A percentile compares a stretch with the other conserved stretches of the same genome.
Evolutionary conservation across 2,113 vertebrate genomes (phyloP).

Genomic region (Brevimyrus niger): DNA sequence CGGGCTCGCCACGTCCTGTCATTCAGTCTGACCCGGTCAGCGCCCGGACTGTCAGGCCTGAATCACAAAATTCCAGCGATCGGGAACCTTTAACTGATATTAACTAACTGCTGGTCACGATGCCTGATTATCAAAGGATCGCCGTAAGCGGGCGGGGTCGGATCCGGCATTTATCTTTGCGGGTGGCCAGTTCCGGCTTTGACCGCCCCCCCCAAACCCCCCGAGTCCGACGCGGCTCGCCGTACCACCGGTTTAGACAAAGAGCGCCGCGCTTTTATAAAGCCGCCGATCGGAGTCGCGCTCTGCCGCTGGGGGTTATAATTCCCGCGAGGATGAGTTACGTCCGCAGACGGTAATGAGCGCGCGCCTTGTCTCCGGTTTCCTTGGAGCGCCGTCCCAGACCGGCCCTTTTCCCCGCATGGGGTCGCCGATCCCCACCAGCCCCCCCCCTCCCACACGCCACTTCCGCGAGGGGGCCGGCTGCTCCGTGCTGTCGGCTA

Average conservation of each 20-base stretch:
- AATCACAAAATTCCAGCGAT: background rate
- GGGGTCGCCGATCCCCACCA: background rate
- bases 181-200: background rate
- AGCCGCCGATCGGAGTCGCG: background rate
- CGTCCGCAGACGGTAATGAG: background rate
- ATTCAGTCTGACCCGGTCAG: background rate
- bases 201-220: background rate
- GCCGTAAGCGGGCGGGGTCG: background rate
- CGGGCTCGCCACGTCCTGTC: background rate
- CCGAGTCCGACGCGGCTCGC: background rate
- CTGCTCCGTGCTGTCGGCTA: slow-evolving; percentile 3
- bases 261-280: background rate
- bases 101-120: background rate
- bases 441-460: background rate
- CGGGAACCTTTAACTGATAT: background rate
- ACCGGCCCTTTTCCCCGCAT: background rate
- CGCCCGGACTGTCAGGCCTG: background rate
- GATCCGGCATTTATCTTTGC: background rate
- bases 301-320: background rate
- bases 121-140: background rate
- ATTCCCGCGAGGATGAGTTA: background rate
- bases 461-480: background rate
- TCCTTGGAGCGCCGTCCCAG: background rate
- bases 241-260: background rate
- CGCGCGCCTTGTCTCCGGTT: background rate